Conservation (phyloP, 2,113 vertebrate species). For the Vulpes vulpes region DNA sequence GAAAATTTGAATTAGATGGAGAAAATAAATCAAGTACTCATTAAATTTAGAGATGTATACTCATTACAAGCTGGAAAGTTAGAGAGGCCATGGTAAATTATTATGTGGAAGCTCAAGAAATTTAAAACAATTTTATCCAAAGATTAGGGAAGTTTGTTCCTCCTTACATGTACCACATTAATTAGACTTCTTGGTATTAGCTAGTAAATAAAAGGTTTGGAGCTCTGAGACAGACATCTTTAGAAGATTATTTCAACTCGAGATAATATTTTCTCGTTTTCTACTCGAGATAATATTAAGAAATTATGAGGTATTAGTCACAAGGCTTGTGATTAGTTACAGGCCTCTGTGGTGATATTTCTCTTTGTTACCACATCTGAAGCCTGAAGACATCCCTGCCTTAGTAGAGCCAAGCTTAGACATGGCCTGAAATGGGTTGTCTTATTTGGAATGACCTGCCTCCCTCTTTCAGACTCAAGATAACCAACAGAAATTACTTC, state of each 20-base stretch:
- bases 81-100: background rate
- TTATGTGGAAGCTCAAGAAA: background rate
- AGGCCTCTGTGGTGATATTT: background rate
- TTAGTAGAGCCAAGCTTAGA: background rate
- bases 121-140: background rate
- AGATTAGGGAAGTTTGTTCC: background rate
- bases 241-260: slow-evolving; percentile 33
- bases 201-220: background rate
- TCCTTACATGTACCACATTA: background rate
- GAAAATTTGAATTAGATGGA: slow-evolving; percentile 65
- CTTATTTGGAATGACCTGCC: background rate
- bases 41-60: background rate
- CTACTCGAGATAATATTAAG: background rate
- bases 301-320: background rate
- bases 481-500: background rate
- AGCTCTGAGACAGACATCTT: background rate
- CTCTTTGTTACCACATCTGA: background rate
- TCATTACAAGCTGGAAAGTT: slow-evolving; percentile 5
- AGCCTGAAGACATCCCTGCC: background rate
- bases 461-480: background rate
- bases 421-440: background rate
- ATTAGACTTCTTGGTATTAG: background rate
- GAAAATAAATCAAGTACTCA: slow-evolving; percentile 53
- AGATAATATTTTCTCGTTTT: background rate
- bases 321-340: background rate